A percentile compares a stretch with the other conserved stretches of the same genome.
Conservation (phyloP, 2,888 invertebrate species). For the Cephus nigrinus region DNA sequence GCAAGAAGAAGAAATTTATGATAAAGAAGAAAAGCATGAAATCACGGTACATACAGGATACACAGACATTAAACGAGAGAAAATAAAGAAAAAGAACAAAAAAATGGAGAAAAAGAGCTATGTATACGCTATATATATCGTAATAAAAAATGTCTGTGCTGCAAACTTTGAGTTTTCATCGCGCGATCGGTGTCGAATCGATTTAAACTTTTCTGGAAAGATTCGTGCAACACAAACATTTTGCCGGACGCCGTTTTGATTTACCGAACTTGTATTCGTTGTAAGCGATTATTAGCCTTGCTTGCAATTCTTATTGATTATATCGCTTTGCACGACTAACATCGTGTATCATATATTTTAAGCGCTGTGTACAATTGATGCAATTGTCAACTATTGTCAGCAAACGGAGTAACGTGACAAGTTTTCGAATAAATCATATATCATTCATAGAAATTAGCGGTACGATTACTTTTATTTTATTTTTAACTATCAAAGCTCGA, state of each 20-base stretch:
- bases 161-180: background rate
- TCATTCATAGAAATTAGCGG: background rate
- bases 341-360: background rate
- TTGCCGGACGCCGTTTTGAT: background rate
- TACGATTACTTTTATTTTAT: background rate
- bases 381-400: background rate
- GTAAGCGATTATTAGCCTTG: background rate
- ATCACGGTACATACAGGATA: background rate
- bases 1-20: background rate
- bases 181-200: background rate
- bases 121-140: slow-evolving; percentile 5
- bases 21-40: background rate
- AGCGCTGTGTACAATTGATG: background rate
- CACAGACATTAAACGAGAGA: background rate
- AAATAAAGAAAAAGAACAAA: background rate
- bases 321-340: background rate
- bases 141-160: slow-evolving; percentile 9
- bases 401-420: background rate
- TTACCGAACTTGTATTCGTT: background rate
- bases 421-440: background rate
- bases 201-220: background rate
- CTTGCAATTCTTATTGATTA: background rate
- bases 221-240: background rate
- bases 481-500: background rate
- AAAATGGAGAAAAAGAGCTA: background rate